A percentile compares a stretch with the other conserved stretches of the same genome.
phyloP scores from a whole-genome alignment of 2,888 invertebrate genomes.

The Ormyrus pomaceus region DNA sequence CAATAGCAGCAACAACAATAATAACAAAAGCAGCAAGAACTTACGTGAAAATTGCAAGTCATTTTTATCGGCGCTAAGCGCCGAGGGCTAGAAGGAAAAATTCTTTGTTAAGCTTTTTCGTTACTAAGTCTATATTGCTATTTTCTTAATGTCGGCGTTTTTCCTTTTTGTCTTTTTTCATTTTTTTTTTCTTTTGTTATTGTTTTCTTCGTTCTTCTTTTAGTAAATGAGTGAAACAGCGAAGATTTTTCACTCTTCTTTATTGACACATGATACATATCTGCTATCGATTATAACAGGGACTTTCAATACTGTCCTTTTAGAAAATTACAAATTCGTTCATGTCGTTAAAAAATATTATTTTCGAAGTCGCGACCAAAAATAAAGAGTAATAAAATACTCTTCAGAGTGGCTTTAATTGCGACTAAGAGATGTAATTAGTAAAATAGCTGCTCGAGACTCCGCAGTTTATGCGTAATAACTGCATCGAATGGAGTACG shows the following conservation, averaged over 20 bases:
- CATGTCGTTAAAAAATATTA: constrained; percentile 27
- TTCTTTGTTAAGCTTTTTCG: constrained; percentile 35
- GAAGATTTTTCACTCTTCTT: constrained; percentile 31
- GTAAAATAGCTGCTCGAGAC: constrained; percentile 17
- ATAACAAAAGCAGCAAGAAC: constrained; percentile 4
- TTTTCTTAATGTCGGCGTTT: constrained; percentile 22
- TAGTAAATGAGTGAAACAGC: constrained; percentile 21
- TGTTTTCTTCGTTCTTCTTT: constrained; percentile 27
- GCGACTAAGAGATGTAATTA: constrained; percentile 39
- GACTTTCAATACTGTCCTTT: constrained; percentile 4
- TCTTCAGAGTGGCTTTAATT: constrained; percentile 47
- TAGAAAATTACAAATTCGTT: constrained; percentile 36
- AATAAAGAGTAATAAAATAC: constrained; percentile 10
- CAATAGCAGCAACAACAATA: constrained; percentile 2
- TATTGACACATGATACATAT: constrained; percentile 42
- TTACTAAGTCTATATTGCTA: constrained; percentile 26
- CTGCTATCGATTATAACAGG: constrained; percentile 23
- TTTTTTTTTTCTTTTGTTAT: constrained; percentile 23
- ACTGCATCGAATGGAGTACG: constrained; percentile 37
- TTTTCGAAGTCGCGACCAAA: constrained; percentile 1
- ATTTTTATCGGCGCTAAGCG: constrained; percentile 28
- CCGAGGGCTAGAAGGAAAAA: constrained; percentile 18
- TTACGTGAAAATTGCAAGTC: constrained; percentile 29
- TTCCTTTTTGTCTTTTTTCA: constrained; percentile 3
- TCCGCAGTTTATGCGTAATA: constrained; percentile 31